phyloP scores from a whole-genome alignment of 2,797 vertebrate species.

The Austrolebias charrua region DNA sequence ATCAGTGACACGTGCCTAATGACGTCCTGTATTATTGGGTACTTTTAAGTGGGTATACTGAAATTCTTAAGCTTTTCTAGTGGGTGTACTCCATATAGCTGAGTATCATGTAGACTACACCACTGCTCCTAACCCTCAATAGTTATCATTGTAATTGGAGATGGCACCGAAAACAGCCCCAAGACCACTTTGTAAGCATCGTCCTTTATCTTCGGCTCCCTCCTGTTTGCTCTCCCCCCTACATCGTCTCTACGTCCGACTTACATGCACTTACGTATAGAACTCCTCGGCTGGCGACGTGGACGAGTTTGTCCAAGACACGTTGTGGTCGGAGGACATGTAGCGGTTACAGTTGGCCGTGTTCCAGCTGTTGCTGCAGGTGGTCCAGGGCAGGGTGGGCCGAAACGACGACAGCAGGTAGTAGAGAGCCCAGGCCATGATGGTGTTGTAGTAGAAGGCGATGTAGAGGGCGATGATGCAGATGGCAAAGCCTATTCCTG shows the following conservation, averaged over 20 bases:
- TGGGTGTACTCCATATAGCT: too few species aligned
- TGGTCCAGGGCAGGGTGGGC: slow-evolving; percentile 90
- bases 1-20: too few species aligned
- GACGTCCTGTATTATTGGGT: too few species aligned
- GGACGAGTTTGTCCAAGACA: slow-evolving; percentile 88
- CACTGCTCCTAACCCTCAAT: slow-evolving; percentile 1
- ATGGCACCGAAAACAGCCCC: slow-evolving; percentile 20
- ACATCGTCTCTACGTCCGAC: slow-evolving; percentile 56
- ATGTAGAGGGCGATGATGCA: slow-evolving; percentile 95
- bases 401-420: slow-evolving; percentile 95
- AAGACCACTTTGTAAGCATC: slow-evolving; percentile 14
- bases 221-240: slow-evolving; percentile 15
- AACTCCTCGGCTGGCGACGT: slow-evolving; percentile 97
- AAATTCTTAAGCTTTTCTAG: too few species aligned
- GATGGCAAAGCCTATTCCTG: slow-evolving; percentile 97
- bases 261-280: slow-evolving; percentile 96
- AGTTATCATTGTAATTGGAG: neutral
- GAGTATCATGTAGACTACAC: too few species aligned
- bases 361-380: slow-evolving; percentile 93
- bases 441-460: slow-evolving; percentile 99
- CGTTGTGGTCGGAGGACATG: slow-evolving; percentile 84
- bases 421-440: slow-evolving; percentile 99
- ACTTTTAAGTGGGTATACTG: too few species aligned
- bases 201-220: slow-evolving; percentile 8
- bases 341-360: slow-evolving; percentile 91